Evolutionary conservation across 2,888 invertebrate species (phyloP).

Genomic region (Amblyteles armatorius): DNA sequence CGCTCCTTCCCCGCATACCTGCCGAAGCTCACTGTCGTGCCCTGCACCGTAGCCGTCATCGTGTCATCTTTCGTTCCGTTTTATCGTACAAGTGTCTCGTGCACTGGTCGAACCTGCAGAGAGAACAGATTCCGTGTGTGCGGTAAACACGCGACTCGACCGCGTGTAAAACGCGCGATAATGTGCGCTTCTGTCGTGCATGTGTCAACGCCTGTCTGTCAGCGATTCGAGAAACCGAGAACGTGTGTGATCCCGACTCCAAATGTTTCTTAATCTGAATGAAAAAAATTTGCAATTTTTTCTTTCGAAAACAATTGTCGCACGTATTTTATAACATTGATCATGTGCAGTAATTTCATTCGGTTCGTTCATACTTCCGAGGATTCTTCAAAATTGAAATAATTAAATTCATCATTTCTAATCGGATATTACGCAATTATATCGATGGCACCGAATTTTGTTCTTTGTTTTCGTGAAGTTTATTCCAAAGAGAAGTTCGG

Average conservation of each 20-base stretch:
- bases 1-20: constrained; percentile 17
- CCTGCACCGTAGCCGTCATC: not conserved
- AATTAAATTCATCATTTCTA: too few relatives aligned
- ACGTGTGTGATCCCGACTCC: not conserved
- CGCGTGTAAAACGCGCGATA: not conserved
- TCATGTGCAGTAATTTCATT: too few relatives aligned
- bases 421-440: too few relatives aligned
- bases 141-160: constrained; percentile 1
- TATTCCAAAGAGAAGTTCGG: not conserved
- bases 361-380: too few relatives aligned
- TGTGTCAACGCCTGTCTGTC: not conserved
- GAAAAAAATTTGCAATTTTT: too few relatives aligned
- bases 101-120: not conserved
- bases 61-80: constrained; percentile 1
- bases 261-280: too few relatives aligned
- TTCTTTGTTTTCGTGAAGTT: not conserved
- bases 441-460: too few relatives aligned
- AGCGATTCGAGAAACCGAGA: not conserved
- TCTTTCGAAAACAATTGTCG: too few relatives aligned
- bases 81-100: not conserved
- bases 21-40: not conserved
- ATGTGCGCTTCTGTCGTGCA: not conserved
- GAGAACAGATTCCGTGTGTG: not conserved
- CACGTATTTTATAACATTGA: too few relatives aligned
- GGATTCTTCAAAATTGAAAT: too few relatives aligned